Percentiles rank a stretch among this genome's conserved stretches.
These are phyloP conservation scores for Sinocyclocheilus maitianheensis DNA, from an alignment of 2,113 vertebrate species.

Conservation along the genomic window DNA sequence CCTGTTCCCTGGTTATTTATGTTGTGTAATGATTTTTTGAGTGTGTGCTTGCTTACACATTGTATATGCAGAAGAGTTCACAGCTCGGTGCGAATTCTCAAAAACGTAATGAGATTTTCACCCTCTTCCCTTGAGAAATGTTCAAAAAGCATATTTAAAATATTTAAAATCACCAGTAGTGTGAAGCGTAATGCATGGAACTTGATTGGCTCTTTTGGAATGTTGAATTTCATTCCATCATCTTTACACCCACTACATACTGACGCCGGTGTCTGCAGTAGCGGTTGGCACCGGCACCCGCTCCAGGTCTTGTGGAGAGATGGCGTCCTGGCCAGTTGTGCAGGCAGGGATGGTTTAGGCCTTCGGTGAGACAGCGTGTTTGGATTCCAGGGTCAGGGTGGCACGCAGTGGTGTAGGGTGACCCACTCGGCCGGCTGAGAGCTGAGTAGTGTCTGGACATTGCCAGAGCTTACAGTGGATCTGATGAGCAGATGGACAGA, in stretches of 20 bases:
- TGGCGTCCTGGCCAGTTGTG: neutral
- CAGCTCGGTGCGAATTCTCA: neutral
- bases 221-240: conserved; percentile 22
- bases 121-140: neutral
- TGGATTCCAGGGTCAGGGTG: conserved; percentile 51
- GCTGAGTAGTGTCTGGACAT: conserved; percentile 13
- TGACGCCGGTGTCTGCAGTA: neutral
- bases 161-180: neutral
- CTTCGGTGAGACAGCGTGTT: conserved; percentile 42
- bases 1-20: conserved; percentile 54
- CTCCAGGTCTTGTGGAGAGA: conserved; percentile 20
- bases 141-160: neutral
- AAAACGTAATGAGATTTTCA: neutral
- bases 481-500: conserved; percentile 52
- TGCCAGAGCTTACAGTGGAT: conserved; percentile 33
- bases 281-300: conserved; percentile 4
- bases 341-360: conserved; percentile 34
- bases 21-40: conserved; percentile 52
- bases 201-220: conserved; percentile 40
- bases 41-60: conserved; percentile 24
- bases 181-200: neutral
- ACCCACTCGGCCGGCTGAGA: neutral
- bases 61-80: conserved; percentile 2
- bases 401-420: conserved; percentile 39
- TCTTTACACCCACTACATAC: neutral